A percentile compares a stretch with the other conserved stretches of the same genome.
phyloP scores from a whole-genome alignment of 2,888 invertebrate genomes.

The Amphipoea oculea region DNA sequence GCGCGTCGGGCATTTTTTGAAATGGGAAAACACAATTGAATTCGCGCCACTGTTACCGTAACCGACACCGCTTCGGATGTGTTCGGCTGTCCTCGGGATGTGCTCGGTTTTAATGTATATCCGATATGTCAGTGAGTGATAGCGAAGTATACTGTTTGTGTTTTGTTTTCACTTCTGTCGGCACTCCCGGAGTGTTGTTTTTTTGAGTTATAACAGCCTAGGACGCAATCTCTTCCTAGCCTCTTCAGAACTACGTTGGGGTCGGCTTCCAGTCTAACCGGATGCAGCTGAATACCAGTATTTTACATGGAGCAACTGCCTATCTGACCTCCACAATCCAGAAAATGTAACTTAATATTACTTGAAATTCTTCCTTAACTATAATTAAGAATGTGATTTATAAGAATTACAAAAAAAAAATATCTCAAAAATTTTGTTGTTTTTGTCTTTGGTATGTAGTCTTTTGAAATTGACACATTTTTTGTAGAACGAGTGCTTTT shows the following conservation, averaged over 20 bases:
- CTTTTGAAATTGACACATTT: not conserved
- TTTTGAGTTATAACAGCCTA: not conserved
- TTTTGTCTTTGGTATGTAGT: not conserved
- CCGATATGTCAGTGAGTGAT: too few relatives aligned
- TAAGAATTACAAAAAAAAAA: not conserved
- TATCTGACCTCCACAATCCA: not conserved
- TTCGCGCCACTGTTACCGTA: too few relatives aligned
- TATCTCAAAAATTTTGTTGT: not conserved
- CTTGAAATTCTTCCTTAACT: slow-evolving; percentile 26
- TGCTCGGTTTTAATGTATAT: too few relatives aligned
- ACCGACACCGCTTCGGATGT: too few relatives aligned
- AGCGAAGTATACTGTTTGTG: too few relatives aligned
- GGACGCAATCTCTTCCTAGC: too few relatives aligned
- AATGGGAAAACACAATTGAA: too few relatives aligned
- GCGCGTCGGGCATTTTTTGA: too few relatives aligned
- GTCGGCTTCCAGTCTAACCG: not conserved
- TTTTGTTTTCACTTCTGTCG: too few relatives aligned
- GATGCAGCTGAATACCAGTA: not conserved
- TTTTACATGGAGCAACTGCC: not conserved
- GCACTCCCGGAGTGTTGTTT: not conserved
- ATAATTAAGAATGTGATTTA: slow-evolving; percentile 12
- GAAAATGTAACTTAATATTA: slow-evolving; percentile 3
- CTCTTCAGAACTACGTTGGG: not conserved
- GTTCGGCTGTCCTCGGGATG: too few relatives aligned
- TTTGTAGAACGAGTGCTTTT: not conserved